Base-by-base conservation (phyloP, 2,113 vertebrate genomes). In the Chaenogobius annularis region DNA sequence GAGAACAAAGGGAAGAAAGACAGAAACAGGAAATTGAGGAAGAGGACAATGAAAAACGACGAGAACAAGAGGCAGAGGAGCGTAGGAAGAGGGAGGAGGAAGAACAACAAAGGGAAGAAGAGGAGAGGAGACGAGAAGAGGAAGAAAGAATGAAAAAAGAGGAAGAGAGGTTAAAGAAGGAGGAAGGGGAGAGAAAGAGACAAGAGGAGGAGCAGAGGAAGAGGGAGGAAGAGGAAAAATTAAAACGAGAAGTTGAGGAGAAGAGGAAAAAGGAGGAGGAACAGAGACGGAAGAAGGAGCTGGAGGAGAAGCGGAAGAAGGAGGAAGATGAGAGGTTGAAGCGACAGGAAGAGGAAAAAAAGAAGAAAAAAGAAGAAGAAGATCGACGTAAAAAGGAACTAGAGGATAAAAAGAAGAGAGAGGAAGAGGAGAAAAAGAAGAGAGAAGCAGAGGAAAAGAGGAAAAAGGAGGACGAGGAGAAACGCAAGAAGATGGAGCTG, bases 31-130 rank as follows among this genome's bases (percentile, higher is more conserved):
- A 61, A 17, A 14, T 17, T 17, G 58, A 61, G 26, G 58, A 61
- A 10, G 19, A 54, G 37, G 61, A 66, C 7, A 52, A n/a, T 7
- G 44, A 47, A 47, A 23, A 47, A 44, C 23, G 10, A 6, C 40
- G 5, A 46, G 44, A 22, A 66, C 31, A 69, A 35, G 82, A 84
- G 26, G 72, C 84, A 19, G 79, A 79, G 35, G 58, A 78, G 35
- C 68, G 61, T 15, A 71, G 75, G 17, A 81, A 13, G 63, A 76
- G 35, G 70, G 75, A 85, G 54, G 85, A 83, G 40, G 78, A 82
- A 17, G 69, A 83, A 26, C 81, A 10, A 22, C 44, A 73, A 44
- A 61, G 69, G 50, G 73, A 76, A 31, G 46, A 76, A 71, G 80
- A 75, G 15, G 70, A 83, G 15, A 70, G 35, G 31, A 48, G 63